Evolutionary conservation across 2,113 vertebrate species (phyloP), one percentile per base, ranked within the genome.

Genomic region (Eurypyga helias): DNA sequence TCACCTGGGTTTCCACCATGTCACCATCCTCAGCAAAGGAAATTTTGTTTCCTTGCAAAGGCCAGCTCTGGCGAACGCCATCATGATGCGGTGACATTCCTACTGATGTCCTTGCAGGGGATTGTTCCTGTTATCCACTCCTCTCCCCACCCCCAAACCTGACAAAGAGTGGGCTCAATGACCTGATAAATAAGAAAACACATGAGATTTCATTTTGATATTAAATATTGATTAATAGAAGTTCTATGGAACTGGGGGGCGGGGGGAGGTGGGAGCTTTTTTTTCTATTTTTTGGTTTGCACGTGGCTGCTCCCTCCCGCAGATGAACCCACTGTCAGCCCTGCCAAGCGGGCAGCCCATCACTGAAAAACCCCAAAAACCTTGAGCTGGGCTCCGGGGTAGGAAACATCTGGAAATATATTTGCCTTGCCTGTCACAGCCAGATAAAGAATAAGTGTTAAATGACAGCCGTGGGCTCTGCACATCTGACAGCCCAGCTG

Each of bases 381-480:
- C 85, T 91, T 34, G 75, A 70, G 83, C 83, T 79, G 76, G 34
- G 20, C 83, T 96, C 58, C 8, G 83, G 96, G 93, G 96, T 98
- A 99, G 99, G 99, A 99, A 99, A 99, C 99, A 99, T 99, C 99
- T 99, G 99, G 98, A 98, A 97, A 96, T 94, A 64, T 60, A 66
- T 91, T 97, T 66, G 43, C 62, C 46, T 95, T 2, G 48, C 54
- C 92, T 97, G 96, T 88, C 77, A 52, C 26, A 87, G 79, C 51
- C 80, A 93, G 97, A 97, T 97, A 97, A 98, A 97, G 83, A 66
- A 70, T 57, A 96, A 91, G 85, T 38, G 62, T 45, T 73, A 71
- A 96, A 76, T 23, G 89, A 83, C 93, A 89, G 52, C 92, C 46
- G 0, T 18, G 91, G 89, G 71, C 67, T 77, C 80, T 38, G 51